Percentiles rank a stretch among this genome's conserved stretches.
Evolutionary conservation across 2,888 invertebrate genomes (phyloP).

Genomic region (Caenorhabditis afra): DNA sequence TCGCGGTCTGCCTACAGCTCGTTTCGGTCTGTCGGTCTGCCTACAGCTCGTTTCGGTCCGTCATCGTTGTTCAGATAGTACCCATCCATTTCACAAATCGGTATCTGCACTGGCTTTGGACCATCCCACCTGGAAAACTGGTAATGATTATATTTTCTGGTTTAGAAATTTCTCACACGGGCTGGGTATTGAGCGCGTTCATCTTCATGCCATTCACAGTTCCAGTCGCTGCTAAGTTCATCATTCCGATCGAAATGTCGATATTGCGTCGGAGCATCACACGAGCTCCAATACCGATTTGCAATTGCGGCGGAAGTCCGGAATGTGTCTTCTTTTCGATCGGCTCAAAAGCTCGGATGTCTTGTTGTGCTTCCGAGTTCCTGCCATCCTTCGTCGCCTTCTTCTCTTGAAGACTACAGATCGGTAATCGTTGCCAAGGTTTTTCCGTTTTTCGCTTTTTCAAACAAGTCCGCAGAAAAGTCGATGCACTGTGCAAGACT

Average conservation of each 20-base stretch:
- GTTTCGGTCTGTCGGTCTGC: too few species aligned
- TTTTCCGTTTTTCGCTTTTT: neutral
- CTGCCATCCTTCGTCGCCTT: too few species aligned
- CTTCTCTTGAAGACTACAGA: neutral
- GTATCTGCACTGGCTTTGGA: neutral
- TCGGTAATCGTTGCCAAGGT: neutral
- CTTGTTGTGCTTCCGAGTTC: neutral
- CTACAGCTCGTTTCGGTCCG: too few species aligned
- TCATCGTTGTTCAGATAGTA: constrained; percentile 8
- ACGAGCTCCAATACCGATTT: constrained; percentile 15
- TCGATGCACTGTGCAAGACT: neutral
- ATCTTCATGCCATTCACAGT: constrained; percentile 4
- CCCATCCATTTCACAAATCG: neutral
- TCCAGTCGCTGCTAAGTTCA: constrained; percentile 53
- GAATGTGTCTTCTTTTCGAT: neutral
- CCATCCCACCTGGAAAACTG: neutral
- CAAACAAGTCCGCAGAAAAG: neutral
- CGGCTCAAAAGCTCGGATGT: too few species aligned
- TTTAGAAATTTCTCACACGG: neutral
- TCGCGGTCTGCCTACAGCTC: too few species aligned
- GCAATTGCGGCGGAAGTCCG: neutral
- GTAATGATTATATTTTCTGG: neutral
- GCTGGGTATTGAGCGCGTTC: neutral
- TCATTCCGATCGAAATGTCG: constrained; percentile 3
- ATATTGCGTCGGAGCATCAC: constrained; percentile 51